Conservation (phyloP, 1,140 invertebrate species). For the Tetramorium simillimum region DNA sequence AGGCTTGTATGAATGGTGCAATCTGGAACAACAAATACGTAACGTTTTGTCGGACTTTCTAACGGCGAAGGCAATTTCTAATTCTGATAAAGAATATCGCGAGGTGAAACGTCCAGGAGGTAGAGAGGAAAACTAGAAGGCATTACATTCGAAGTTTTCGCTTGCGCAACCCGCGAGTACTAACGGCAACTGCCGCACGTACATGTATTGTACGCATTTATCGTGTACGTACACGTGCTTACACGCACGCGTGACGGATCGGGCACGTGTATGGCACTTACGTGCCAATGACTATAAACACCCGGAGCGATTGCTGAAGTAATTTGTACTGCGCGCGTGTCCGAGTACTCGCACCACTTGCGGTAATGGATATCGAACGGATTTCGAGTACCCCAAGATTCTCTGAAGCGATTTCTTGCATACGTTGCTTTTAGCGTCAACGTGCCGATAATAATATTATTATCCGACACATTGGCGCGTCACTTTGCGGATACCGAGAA, state of each 20-base stretch:
- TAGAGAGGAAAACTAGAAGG: conserved; percentile 20
- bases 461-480: neutral
- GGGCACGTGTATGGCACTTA: conserved; percentile 64
- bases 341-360: conserved; percentile 63
- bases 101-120: neutral
- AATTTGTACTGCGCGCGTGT: conserved; percentile 70
- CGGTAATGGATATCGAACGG: conserved; percentile 62
- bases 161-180: conserved; percentile 63
- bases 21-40: neutral
- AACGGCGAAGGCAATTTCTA: neutral
- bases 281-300: conserved; percentile 73
- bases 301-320: conserved; percentile 57
- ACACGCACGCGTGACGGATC: neutral
- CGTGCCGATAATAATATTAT: conserved; percentile 52
- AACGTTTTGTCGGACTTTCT: conserved; percentile 28
- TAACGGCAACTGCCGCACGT: conserved; percentile 57
- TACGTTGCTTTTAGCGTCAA: conserved; percentile 4
- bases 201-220: conserved; percentile 44
- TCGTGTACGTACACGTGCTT: conserved; percentile 19
- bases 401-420: conserved; percentile 39
- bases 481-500: conserved; percentile 1
- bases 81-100: conserved; percentile 34
- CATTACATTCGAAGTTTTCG: conserved; percentile 56
- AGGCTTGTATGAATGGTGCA: neutral
- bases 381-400: conserved; percentile 61